Conservation (phyloP, 1,140 invertebrate genomes). For the Lamellibrachia luymesi region DNA sequence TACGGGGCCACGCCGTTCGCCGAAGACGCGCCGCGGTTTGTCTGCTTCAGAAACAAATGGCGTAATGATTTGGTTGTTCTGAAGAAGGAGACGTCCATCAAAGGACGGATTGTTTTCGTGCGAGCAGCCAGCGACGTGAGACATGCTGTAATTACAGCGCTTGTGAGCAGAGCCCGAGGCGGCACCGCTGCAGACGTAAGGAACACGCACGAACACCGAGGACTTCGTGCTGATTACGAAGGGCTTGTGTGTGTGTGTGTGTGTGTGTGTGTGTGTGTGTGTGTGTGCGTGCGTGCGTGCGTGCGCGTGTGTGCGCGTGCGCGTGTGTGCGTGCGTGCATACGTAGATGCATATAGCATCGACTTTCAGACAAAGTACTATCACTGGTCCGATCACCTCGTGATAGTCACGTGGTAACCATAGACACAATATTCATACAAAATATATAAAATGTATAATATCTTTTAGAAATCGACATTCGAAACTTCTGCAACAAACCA, state of each 20-base stretch:
- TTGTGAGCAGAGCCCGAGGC: background rate
- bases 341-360: background rate
- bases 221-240: background rate
- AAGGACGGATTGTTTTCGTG: background rate
- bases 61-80: background rate
- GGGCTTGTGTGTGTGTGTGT: conserved; percentile 21
- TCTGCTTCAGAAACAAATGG: background rate
- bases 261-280: conserved; percentile 28
- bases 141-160: background rate
- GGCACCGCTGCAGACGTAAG: background rate
- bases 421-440: too few relatives aligned
- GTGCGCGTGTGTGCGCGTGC: conserved; percentile 23
- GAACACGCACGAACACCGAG: background rate
- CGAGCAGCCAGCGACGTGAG: background rate
- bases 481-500: too few relatives aligned
- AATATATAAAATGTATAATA: too few relatives aligned
- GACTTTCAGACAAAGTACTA: too few relatives aligned
- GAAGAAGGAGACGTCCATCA: background rate
- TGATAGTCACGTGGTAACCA: too few relatives aligned
- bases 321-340: background rate
- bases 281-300: conserved; percentile 24
- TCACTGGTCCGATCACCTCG: too few relatives aligned
- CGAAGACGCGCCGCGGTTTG: background rate
- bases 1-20: background rate
- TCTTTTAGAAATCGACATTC: too few relatives aligned